Conservation (phyloP, 2,797 vertebrate genomes). For the Pipistrellus kuhlii region DNA sequence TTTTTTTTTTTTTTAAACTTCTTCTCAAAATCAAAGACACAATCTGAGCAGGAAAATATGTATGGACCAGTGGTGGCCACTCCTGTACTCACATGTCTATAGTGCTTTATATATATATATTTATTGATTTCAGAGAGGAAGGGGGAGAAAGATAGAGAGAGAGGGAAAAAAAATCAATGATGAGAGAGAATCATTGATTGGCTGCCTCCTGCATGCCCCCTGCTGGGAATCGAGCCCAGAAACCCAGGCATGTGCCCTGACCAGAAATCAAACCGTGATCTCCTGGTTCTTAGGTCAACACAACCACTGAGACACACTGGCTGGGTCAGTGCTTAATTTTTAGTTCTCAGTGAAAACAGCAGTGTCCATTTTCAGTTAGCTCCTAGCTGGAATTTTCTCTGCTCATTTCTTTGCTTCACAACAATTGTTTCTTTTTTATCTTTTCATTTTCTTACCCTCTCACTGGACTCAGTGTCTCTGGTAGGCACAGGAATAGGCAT, state of each 20-base stretch:
- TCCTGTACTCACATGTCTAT: not conserved
- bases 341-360: not conserved
- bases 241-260: too few species aligned
- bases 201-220: too few species aligned
- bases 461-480: not conserved
- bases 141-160: too few species aligned
- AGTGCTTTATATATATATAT: not conserved
- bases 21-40: conserved; percentile 21
- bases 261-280: too few species aligned
- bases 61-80: not conserved
- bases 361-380: not conserved
- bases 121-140: too few species aligned
- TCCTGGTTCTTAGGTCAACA: too few species aligned
- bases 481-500: not conserved
- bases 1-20: not conserved
- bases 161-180: too few species aligned
- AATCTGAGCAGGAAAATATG: not conserved
- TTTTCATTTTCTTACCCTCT: not conserved
- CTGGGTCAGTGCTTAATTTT: not conserved
- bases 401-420: not conserved
- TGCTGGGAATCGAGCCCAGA: too few species aligned
- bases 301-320: too few species aligned
- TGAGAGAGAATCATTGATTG: too few species aligned
- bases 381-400: not conserved
- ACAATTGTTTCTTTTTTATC: not conserved